phyloP scores from a whole-genome alignment of 1,140 invertebrate species.

The Streblospio benedicti region DNA sequence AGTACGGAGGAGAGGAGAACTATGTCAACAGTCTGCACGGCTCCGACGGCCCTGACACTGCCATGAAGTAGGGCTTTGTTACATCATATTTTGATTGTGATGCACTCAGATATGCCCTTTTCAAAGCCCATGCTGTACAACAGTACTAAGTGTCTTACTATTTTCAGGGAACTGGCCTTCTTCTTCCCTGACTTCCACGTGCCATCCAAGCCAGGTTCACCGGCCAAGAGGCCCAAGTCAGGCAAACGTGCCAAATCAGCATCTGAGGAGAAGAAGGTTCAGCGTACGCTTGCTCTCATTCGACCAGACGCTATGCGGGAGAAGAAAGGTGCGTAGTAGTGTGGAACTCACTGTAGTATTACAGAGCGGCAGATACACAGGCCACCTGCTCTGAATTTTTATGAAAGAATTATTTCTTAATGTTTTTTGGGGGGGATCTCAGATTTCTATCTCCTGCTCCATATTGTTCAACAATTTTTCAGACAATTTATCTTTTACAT shows the following conservation, averaged over 20 bases:
- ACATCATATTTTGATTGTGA: too few species aligned
- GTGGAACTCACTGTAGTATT: too few species aligned
- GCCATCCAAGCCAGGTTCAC: conserved; percentile 22
- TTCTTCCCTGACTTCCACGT: conserved; percentile 43
- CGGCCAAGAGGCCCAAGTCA: conserved; percentile 11
- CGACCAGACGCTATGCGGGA: conserved; percentile 40
- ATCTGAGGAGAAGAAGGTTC: conserved; percentile 26
- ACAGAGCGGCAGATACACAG: too few species aligned
- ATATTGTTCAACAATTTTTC: too few species aligned
- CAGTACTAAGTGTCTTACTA: not conserved
- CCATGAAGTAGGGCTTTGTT: conserved; percentile 26
- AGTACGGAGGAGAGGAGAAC: conserved; percentile 28
- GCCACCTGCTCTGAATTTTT: too few species aligned
- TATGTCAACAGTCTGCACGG: conserved; percentile 44
- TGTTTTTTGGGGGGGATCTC: too few species aligned
- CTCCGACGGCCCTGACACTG: conserved; percentile 31
- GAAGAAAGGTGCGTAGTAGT: conserved; percentile 30
- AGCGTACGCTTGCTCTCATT: conserved; percentile 45
- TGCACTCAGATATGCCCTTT: too few species aligned
- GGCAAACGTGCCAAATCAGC: not conserved
- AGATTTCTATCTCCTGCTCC: too few species aligned
- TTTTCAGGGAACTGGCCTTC: conserved; percentile 41
- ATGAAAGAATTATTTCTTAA: too few species aligned
- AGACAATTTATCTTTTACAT: too few species aligned
- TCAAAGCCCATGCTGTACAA: too few species aligned